Conservation (phyloP, 2,113 vertebrate species). For the Orthonyx spaldingii region DNA sequence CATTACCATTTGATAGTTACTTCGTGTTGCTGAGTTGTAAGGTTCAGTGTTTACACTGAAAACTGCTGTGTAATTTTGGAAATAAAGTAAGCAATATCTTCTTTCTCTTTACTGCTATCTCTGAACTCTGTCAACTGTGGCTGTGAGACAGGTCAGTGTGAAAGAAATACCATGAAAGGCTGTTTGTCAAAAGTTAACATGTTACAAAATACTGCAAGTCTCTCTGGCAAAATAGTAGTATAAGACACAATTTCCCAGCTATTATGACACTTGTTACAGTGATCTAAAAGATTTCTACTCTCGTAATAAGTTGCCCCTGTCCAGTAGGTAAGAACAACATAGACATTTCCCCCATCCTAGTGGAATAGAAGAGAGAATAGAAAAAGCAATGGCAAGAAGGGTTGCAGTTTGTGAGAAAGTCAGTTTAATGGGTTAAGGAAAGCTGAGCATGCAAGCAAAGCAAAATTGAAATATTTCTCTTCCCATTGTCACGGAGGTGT, state of each 20-base stretch:
- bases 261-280: background rate
- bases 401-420: background rate
- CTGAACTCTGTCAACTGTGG: background rate
- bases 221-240: background rate
- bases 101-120: background rate
- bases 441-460: background rate
- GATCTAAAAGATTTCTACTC: background rate
- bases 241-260: background rate
- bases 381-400: background rate
- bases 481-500: background rate
- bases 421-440: background rate
- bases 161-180: background rate
- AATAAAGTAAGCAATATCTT: background rate
- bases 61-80: background rate
- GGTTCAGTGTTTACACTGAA: background rate
- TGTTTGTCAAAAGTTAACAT: background rate
- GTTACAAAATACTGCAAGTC: background rate
- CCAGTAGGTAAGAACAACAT: background rate
- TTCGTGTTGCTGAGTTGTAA: background rate
- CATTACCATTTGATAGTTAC: background rate
- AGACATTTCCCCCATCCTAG: rapidly evolving
- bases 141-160: background rate
- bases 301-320: background rate
- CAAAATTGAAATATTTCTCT: background rate
- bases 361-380: background rate